Conservation (phyloP, 2,113 vertebrate genomes). For the Echinops telfairi region DNA sequence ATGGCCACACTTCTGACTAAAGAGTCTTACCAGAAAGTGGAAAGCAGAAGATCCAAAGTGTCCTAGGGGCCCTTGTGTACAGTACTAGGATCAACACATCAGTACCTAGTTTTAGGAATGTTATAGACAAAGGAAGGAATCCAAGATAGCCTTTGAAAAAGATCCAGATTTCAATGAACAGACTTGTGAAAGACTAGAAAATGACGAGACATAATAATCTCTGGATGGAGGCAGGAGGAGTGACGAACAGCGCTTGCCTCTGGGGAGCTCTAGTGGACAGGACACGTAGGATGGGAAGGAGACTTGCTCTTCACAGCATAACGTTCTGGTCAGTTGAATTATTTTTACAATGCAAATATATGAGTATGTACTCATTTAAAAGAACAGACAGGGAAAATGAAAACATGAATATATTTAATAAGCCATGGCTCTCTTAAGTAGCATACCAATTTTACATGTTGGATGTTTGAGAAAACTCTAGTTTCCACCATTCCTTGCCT, state of each 20-base stretch:
- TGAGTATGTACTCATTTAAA: background rate
- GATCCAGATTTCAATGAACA: background rate
- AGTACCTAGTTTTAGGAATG: background rate
- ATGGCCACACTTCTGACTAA: background rate
- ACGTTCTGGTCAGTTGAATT: background rate
- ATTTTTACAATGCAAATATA: background rate
- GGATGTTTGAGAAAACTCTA: background rate
- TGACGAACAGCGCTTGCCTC: background rate
- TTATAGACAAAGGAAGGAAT: background rate
- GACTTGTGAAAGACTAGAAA: background rate
- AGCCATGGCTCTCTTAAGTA: background rate
- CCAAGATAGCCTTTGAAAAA: background rate
- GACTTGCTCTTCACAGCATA: background rate
- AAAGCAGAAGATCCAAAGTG: background rate
- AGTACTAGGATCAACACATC: background rate
- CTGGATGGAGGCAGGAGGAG: background rate
- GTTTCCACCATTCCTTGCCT: background rate
- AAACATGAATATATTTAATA: background rate
- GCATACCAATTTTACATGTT: background rate
- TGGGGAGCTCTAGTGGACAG: background rate
- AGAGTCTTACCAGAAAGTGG: background rate
- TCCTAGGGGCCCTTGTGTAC: background rate
- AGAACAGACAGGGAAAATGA: background rate
- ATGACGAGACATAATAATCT: background rate
- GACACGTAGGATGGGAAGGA: background rate